Conservation (phyloP, 2,888 invertebrate genomes). For the Sinelater perroti region DNA sequence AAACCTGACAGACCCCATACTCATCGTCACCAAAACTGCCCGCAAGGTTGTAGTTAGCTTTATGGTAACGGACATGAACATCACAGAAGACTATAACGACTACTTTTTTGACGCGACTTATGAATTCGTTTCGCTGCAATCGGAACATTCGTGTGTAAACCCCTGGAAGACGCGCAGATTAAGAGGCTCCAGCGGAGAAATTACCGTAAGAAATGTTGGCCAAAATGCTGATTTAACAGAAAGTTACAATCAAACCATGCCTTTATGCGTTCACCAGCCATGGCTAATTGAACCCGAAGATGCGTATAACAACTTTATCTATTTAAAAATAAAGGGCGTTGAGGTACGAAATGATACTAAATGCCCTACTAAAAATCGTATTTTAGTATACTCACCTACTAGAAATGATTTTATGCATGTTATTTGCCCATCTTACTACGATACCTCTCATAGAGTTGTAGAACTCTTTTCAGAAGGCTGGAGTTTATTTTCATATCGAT, state of each 20-base stretch:
- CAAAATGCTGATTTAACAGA: slow-evolving; percentile 56
- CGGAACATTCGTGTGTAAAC: slow-evolving; percentile 69
- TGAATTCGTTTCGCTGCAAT: slow-evolving; percentile 69
- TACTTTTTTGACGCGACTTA: slow-evolving; percentile 81
- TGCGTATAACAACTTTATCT: slow-evolving; percentile 73
- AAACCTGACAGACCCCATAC: slow-evolving; percentile 71
- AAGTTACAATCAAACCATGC: slow-evolving; percentile 62
- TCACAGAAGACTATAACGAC: slow-evolving; percentile 81
- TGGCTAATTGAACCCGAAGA: slow-evolving; percentile 83
- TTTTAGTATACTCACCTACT: slow-evolving; percentile 76
- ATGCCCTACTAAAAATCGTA: slow-evolving; percentile 75
- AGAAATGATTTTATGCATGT: slow-evolving; percentile 70
- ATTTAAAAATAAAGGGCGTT: slow-evolving; percentile 72
- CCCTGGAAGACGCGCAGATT: slow-evolving; percentile 73
- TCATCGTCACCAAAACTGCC: slow-evolving; percentile 74
- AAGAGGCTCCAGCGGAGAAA: slow-evolving; percentile 78
- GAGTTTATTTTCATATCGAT: slow-evolving; percentile 58
- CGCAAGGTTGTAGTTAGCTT: slow-evolving; percentile 77
- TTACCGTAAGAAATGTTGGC: slow-evolving; percentile 71
- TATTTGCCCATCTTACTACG: slow-evolving; percentile 70
- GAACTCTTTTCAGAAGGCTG: slow-evolving; percentile 77
- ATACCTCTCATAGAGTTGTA: slow-evolving; percentile 60
- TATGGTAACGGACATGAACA: slow-evolving; percentile 80
- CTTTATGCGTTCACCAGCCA: slow-evolving; percentile 74
- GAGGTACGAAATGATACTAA: slow-evolving; percentile 59